Conservation (phyloP, 2,113 vertebrate species). For the Malurus cyaneus region DNA sequence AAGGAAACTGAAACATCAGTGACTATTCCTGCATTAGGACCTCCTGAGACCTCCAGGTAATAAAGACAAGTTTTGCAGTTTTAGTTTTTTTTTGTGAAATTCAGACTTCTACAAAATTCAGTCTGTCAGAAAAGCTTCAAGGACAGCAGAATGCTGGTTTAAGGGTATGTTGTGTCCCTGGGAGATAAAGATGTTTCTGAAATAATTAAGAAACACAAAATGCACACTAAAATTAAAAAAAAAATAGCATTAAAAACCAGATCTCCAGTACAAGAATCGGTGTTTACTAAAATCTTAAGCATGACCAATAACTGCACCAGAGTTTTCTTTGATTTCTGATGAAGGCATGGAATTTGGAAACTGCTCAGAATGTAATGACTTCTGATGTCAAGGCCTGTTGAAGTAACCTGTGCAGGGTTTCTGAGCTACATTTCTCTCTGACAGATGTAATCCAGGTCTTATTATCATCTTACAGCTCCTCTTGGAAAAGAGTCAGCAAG, state of each 20-base stretch:
- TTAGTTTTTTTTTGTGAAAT: not conserved
- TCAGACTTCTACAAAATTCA: not conserved
- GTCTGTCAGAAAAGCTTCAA: not conserved
- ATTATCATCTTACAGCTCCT: not conserved
- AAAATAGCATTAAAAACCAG: too few species aligned
- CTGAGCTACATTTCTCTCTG: conserved; percentile 4
- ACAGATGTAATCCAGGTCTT: not conserved
- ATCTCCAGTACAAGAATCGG: not conserved
- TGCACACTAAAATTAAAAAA: not conserved
- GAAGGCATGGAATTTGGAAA: not conserved
- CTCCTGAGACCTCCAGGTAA: conserved; percentile 7
- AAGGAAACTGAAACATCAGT: not conserved
- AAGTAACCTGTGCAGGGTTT: not conserved
- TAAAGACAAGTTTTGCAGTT: not conserved
- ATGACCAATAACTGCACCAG: not conserved
- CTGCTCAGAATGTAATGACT: not conserved
- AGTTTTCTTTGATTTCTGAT: not conserved
- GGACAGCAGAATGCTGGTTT: not conserved
- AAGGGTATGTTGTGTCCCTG: not conserved
- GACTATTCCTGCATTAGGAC: not conserved
- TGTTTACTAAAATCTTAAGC: not conserved
- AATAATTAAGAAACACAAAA: not conserved
- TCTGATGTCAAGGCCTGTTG: not conserved
- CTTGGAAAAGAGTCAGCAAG: not conserved
- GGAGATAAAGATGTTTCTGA: not conserved